Conservation (phyloP, 2,113 vertebrate species). For the Neolamprologus sp. region DNA sequence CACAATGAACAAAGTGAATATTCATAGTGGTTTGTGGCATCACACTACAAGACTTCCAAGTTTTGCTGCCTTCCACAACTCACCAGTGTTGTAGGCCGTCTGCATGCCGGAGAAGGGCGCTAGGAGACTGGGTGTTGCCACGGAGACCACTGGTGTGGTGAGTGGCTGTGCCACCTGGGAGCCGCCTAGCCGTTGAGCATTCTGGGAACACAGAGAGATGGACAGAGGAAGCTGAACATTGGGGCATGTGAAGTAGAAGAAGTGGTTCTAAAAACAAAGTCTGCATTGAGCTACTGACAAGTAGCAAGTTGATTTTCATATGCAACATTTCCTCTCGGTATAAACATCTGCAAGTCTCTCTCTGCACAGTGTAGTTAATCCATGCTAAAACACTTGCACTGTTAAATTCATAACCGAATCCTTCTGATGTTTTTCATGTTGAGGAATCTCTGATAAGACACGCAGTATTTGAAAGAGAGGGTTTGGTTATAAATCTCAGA, state of each 20-base stretch:
- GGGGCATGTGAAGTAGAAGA: background rate
- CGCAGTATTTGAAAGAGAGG: background rate
- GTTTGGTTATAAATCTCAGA: background rate
- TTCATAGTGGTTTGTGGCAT: constrained; percentile 50
- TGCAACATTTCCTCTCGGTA: background rate
- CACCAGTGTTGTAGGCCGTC: constrained; percentile 74
- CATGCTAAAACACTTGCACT: background rate
- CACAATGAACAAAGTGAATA: constrained; percentile 67
- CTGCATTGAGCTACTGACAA: background rate
- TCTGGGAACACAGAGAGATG: constrained; percentile 70
- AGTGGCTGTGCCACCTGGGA: constrained; percentile 84
- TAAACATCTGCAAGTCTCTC: background rate
- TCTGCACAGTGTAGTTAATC: background rate
- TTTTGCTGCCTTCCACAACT: background rate
- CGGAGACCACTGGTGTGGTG: constrained; percentile 89
- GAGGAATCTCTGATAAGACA: background rate
- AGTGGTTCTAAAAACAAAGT: background rate
- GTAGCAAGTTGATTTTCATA: background rate
- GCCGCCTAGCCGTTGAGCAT: constrained; percentile 82
- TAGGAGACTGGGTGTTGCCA: constrained; percentile 87
- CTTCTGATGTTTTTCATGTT: background rate
- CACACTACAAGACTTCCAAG: constrained; percentile 22
- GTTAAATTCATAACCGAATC: background rate
- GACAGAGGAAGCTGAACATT: background rate
- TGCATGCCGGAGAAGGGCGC: constrained; percentile 76